These are phyloP conservation scores for Parus major DNA, from an alignment of 2,113 vertebrate species.

Conservation along the genomic window DNA sequence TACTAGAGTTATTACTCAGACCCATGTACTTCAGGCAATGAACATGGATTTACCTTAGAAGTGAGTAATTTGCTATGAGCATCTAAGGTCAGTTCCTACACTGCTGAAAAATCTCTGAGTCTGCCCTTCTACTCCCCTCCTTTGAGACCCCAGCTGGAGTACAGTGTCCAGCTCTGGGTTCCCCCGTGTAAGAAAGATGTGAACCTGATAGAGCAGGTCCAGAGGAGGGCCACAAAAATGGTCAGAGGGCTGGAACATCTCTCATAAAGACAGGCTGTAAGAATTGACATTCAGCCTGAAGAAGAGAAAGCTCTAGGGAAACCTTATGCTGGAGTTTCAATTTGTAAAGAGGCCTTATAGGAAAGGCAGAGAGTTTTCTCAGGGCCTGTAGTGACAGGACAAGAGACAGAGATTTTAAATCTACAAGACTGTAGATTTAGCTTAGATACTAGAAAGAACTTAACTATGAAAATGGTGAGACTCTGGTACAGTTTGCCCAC, in stretches of 20 bases:
- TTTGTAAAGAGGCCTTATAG: not conserved
- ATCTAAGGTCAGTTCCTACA: not conserved
- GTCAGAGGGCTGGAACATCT: not conserved
- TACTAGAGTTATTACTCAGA: not conserved
- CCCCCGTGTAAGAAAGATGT: no score
- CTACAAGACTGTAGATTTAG: not conserved
- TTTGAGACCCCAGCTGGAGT: not conserved
- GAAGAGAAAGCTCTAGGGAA: not conserved
- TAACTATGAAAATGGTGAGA: accelerated
- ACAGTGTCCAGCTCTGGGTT: no score
- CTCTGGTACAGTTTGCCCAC: not conserved
- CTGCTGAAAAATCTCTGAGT: not conserved
- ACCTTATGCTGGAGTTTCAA: accelerated
- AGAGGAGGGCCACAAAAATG: not conserved
- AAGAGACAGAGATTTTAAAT: not conserved
- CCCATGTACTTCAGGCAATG: not conserved
- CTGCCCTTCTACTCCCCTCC: not conserved
- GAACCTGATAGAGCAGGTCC: not conserved
- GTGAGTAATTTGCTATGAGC: not conserved
- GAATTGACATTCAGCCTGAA: accelerated
- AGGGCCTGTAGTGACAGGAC: not conserved
- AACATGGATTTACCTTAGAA: not conserved
- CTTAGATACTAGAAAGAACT: not conserved
- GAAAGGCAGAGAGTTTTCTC: not conserved
- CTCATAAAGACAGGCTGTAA: not conserved